Evolutionary conservation across 1,140 invertebrate genomes (phyloP), one percentile per base, ranked within the genome.

Genomic region (Nasonia vitripennis): DNA sequence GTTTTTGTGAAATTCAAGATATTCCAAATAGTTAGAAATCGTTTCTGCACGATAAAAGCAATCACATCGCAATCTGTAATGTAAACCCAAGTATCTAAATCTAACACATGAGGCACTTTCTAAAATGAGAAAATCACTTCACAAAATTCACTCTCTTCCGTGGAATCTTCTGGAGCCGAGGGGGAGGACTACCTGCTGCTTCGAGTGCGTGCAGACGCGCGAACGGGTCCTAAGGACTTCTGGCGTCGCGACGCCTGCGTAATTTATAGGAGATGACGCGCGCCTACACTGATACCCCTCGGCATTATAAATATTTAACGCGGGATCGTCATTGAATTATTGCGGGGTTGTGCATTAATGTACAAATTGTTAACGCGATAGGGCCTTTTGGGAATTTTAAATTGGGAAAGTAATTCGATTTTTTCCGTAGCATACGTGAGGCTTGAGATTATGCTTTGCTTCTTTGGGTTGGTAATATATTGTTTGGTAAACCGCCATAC

Each of bases 251-350:
- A 70, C 55, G 82, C 27, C 23, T 83, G n/a, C 82, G 62, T 78
- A 68, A 83, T 83, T 78, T 78, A 70, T 77, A 23, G 73, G 27
- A 6, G 73, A 11, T 23, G 51, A 6, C 27, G 37, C 14, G 17
- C 2, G 12, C 10, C 45, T 23, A 20, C 10, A 27, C 27, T 75
- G 34, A 27, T 23, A 20, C 31, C n/a, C 23, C 17, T 62, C 5
- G 55, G 17, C 55, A 6, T 31, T 71, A 71, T 78, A 51, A 77
- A 78, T 78, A 83, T 78, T 83, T 83, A 27, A 78, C 23, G 62
- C 17, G 1, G 12, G 27, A 27, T 31, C 27, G 27, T 45, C 23
- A 48, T 55, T 67, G 31, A 45, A 82, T 62, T 62, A 55, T 34
- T 34, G 67, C 70, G 23, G 80, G 11, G 37, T 81, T 68, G 31